phyloP scores from a whole-genome alignment of 2,888 invertebrate species.

The Idaea straminata region DNA sequence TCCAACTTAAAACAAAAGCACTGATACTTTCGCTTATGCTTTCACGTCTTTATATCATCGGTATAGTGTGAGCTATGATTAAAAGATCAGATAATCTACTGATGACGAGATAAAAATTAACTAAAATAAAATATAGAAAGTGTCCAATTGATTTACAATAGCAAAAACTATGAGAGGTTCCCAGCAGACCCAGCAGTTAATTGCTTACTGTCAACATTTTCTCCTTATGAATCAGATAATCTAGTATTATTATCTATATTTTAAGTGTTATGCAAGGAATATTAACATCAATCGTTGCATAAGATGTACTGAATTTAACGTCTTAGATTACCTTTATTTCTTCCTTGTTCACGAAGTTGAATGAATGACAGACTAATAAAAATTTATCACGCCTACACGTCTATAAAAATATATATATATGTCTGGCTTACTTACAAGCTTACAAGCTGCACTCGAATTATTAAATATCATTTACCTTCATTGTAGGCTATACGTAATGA shows the following conservation, averaged over 20 bases:
- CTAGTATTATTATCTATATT: background rate
- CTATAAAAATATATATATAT: slow-evolving; percentile 16
- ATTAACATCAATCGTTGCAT: background rate
- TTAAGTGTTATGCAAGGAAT: background rate
- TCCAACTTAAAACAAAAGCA: background rate
- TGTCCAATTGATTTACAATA: slow-evolving; percentile 1
- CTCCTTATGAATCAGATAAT: background rate
- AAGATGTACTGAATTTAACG: background rate
- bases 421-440: slow-evolving; percentile 20
- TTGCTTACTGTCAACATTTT: background rate
- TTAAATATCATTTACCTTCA: slow-evolving; percentile 45
- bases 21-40: background rate
- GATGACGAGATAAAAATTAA: background rate
- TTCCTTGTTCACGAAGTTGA: background rate
- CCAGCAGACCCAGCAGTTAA: background rate
- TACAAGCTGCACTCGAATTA: slow-evolving; percentile 34
- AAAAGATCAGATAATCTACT: background rate
- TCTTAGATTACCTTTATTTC: background rate
- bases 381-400: background rate
- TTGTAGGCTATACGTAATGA: slow-evolving; percentile 47
- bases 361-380: background rate
- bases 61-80: background rate
- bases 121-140: background rate
- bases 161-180: background rate
- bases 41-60: slow-evolving; percentile 1